A percentile compares a stretch with the other conserved stretches of the same genome.
phyloP scores from a whole-genome alignment of 2,797 vertebrate species.

The Monodelphis domestica region DNA sequence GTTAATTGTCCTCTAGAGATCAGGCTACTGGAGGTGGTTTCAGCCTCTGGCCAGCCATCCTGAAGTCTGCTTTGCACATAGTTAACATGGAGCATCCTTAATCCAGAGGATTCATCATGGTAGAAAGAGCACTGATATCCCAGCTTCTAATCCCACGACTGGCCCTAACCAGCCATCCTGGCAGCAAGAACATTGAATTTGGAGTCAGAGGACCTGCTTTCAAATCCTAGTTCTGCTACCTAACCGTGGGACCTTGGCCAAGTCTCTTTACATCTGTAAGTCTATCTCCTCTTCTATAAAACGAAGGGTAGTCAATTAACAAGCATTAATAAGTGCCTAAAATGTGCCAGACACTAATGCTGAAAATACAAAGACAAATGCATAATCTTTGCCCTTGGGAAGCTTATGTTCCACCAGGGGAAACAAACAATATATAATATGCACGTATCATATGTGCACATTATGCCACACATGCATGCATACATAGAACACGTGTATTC shows the following conservation, averaged over 20 bases:
- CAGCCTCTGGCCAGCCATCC: neutral
- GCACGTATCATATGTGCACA: too few species aligned
- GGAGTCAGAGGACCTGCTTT: neutral
- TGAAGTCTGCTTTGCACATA: neutral
- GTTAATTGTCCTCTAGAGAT: too few species aligned
- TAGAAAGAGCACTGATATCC: neutral
- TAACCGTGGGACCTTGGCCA: neutral
- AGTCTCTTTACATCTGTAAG: neutral
- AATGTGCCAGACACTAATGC: neutral
- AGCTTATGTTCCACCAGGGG: neutral
- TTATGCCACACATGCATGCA: too few species aligned
- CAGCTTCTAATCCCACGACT: neutral
- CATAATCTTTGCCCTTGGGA: neutral
- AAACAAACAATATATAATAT: too few species aligned
- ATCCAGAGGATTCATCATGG: neutral
- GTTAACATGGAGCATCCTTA: neutral
- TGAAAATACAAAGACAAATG: neutral
- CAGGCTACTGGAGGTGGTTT: neutral
- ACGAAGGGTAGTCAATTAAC: neutral
- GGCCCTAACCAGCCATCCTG: too few species aligned
- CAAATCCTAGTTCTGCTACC: neutral
- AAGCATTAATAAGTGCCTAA: neutral
- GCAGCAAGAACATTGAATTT: neutral
- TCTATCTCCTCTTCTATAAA: neutral
- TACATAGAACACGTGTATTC: too few species aligned